Base-by-base conservation (phyloP, 2,113 vertebrate genomes). In the Syngnathus typhle region DNA sequence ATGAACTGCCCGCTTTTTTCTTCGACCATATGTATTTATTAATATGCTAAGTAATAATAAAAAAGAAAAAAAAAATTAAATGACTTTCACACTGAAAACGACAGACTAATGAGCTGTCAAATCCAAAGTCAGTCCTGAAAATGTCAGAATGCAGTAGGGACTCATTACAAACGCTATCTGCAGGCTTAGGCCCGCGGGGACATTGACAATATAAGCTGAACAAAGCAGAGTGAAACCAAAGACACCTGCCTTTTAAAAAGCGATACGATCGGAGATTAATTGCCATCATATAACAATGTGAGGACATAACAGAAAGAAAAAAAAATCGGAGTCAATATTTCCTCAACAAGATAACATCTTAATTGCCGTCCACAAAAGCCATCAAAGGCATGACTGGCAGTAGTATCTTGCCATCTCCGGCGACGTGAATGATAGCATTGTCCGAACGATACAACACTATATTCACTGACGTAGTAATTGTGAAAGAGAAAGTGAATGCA, bases 121-220 rank as follows among this genome's bases (percentile, higher is more conserved):
- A 84, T 72, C 73, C 66, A 77, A 70, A 79, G 64, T 59, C 67
- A 64, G 69, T 75, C 80, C 76, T 82, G 79, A 78, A 83, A 90
- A 91, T 88, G 87, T 88, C 81, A 84, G 69, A 59, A 37, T 82
- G 88, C 77, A 82, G 76, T 67, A 72, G 79, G 89, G 90, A 89
- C 79, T 85, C 84, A 91, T 87, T 89, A 84, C 86, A 88, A 74
- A 74, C 72, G 41, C 67, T 73, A 79, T 78, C 74, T 83, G 73
- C 54, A 67, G 60, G 73, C 67, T 74, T 12, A 67, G 60, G 77
- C 68, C 83, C 69, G 0, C 2, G 49, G 78, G 68, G 82, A 80
- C 61, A 54, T 55, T 71, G 72, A 65, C 74, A 73, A 76, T 70
- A 81, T 65, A 70, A 60, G 60, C 55, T 68, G 67, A 27, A 65